A percentile compares a stretch with the other conserved stretches of the same genome.
phyloP scores from a whole-genome alignment of 2,797 vertebrate genomes.

The Argya squamiceps region DNA sequence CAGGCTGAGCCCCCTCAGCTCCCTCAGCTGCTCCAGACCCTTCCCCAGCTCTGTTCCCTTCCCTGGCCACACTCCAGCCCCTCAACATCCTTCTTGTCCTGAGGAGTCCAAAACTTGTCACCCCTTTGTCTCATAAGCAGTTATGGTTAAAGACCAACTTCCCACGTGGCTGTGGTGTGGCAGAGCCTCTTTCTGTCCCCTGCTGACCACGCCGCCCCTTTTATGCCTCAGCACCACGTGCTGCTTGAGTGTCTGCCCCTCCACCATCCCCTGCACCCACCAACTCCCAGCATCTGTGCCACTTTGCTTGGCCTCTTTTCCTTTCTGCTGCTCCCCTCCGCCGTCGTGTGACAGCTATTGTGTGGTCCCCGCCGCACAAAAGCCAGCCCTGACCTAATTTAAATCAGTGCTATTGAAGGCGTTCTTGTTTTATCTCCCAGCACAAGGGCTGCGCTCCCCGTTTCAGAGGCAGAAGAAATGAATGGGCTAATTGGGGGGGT shows the following conservation, averaged over 20 bases:
- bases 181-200: background rate
- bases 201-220: background rate
- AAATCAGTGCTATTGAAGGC: constrained; percentile 65
- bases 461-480: constrained; percentile 48
- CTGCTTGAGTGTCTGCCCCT: background rate
- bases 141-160: background rate
- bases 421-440: constrained; percentile 64
- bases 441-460: constrained; percentile 53
- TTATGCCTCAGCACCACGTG: background rate
- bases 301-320: constrained; percentile 63
- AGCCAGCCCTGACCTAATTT: constrained; percentile 68
- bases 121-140: background rate
- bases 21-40: background rate
- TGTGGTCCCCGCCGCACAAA: constrained; percentile 51
- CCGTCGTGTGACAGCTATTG: constrained; percentile 61
- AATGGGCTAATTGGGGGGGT: constrained; percentile 64
- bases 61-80: background rate
- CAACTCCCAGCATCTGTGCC: constrained; percentile 35
- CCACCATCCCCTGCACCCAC: background rate
- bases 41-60: background rate
- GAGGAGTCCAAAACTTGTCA: background rate
- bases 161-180: background rate
- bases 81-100: background rate
- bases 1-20: background rate
- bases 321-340: constrained; percentile 55